Percentiles rank a stretch among this genome's conserved stretches.
These are phyloP conservation scores for Ophraella communa DNA, from an alignment of 2,888 invertebrate genomes.

Conservation along the genomic window DNA sequence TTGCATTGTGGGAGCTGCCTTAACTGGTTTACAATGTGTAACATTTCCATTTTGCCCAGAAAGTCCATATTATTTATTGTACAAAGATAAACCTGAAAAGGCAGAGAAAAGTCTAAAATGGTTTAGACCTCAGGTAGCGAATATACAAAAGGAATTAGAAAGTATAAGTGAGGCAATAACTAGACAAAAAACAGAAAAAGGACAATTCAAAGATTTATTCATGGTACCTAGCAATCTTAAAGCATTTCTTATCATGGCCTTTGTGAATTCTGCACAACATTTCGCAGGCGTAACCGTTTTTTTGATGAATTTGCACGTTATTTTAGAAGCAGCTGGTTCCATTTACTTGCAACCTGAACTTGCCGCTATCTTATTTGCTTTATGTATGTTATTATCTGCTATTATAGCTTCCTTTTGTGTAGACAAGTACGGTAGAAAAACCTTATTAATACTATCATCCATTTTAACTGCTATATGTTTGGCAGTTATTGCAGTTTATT, in stretches of 20 bases:
- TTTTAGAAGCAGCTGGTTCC: slow-evolving; percentile 53
- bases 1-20: slow-evolving; percentile 47
- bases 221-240: slow-evolving; percentile 54
- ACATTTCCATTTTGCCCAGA: slow-evolving; percentile 52
- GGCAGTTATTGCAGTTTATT: slow-evolving; percentile 52
- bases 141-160: slow-evolving; percentile 54
- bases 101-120: slow-evolving; percentile 50
- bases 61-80: slow-evolving; percentile 55
- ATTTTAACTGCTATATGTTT: slow-evolving; percentile 53
- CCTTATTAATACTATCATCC: slow-evolving; percentile 52
- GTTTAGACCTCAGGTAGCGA: slow-evolving; percentile 43
- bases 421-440: slow-evolving; percentile 55
- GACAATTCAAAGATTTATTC: slow-evolving; percentile 53
- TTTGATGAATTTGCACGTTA: slow-evolving; percentile 57
- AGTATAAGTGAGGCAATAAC: slow-evolving; percentile 54
- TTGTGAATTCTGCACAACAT: slow-evolving; percentile 56
- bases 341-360: slow-evolving; percentile 47
- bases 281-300: slow-evolving; percentile 58
- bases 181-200: slow-evolving; percentile 54
- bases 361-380: slow-evolving; percentile 55
- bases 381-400: slow-evolving; percentile 54
- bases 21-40: slow-evolving; percentile 51
- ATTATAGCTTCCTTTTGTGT: slow-evolving; percentile 50
- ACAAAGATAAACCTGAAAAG: slow-evolving; percentile 51
- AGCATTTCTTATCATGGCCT: slow-evolving; percentile 56